phyloP scores from a whole-genome alignment of 2,797 vertebrate genomes.

The Chaetophractus vellerosus region DNA sequence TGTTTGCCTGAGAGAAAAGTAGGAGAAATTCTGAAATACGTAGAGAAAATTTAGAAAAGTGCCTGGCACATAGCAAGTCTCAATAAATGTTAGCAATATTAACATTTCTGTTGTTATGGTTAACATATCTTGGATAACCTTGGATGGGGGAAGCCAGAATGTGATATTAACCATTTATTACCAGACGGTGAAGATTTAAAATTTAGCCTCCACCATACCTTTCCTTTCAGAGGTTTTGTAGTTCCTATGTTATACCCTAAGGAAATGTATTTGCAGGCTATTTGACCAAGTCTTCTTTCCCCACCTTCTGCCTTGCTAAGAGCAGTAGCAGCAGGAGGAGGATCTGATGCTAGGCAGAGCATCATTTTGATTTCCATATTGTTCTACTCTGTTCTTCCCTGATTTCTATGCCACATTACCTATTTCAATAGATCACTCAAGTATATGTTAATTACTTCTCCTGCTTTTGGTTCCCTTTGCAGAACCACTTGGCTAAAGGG shows the following conservation, averaged over 20 bases:
- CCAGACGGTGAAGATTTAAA: not conserved
- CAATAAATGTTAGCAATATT: not conserved
- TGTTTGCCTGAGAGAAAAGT: not conserved
- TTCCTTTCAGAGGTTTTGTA: not conserved
- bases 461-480: not conserved
- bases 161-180: not conserved
- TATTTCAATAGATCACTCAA: not conserved
- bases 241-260: not conserved
- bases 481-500: not conserved
- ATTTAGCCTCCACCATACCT: not conserved
- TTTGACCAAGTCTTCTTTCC: not conserved
- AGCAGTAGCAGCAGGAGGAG: too few relatives aligned
- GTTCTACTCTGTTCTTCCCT: not conserved
- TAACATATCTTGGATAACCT: not conserved
- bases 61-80: not conserved
- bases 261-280: not conserved
- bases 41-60: not conserved
- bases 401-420: not conserved
- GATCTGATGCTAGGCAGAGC: not conserved
- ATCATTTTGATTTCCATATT: not conserved
- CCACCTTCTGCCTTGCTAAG: rapidly evolving
- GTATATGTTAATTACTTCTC: not conserved
- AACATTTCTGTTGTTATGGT: not conserved
- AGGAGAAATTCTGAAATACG: slow-evolving; percentile 30
- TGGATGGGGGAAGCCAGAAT: not conserved